Base-by-base conservation (phyloP, 2,888 invertebrate species). In the Acleris sparsana region DNA sequence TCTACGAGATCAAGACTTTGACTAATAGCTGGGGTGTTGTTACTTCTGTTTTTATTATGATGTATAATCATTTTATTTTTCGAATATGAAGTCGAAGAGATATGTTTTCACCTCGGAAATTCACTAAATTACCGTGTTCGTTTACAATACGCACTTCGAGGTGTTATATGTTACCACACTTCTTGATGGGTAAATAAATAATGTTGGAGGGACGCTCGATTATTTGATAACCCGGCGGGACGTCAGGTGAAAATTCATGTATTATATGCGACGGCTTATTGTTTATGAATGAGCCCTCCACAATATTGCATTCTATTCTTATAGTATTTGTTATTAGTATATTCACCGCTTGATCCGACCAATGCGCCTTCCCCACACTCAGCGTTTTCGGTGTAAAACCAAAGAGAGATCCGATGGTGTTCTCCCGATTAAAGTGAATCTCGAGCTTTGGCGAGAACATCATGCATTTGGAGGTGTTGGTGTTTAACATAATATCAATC, bases 281-380 rank as follows among this genome's bases (percentile, higher is more conserved):
- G 58, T 69, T 69, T 44, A 69, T 52, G 44, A 69, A 69, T 69
- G 69, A 69, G 0, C 69, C 69, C 55, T 55, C 53, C 3, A 63
- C 56, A n/a, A 69, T 69, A 13, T 51, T 69, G 6, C 69, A 69
- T 13, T 69, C 69, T 56, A 69, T 56, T 69, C 69, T 69, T 69
- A 66, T 69, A 65, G 62, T 39, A 13, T 65, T 69, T 2, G 62
- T 69, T 9, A 61, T 46, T 5, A 57, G 53, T 53, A 63, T 63
- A 9, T 63, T 16, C 5, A 57, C 16, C 11, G 52, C 4, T 33
- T n/a, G 4, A 44, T 57, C 57, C 0, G 57, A 63, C 52, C 44
- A 49, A 43, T 62, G 55, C 1, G 25, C 5, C 13, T 5, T 13
- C 2, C 48, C 33, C 0, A 17, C 49, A n/a, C 43, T 39, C 11